phyloP scores from a whole-genome alignment of 2,113 vertebrate species.

The Serinus canaria region DNA sequence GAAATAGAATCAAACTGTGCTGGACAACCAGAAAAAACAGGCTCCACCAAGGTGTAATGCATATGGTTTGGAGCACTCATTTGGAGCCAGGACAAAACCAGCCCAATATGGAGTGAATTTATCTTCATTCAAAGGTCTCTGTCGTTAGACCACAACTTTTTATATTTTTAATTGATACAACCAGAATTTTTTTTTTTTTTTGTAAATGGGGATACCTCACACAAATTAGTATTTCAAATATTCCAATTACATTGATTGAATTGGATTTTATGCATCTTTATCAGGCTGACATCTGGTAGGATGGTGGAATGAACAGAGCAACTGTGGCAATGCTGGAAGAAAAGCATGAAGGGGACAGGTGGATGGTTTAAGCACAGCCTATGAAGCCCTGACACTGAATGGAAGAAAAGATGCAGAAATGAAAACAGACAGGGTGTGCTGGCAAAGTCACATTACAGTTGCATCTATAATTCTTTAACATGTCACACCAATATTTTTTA shows the following conservation, averaged over 20 bases:
- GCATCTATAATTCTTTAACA: background rate
- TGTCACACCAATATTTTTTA: background rate
- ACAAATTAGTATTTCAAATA: background rate
- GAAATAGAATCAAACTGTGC: background rate
- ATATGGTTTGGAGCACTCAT: accelerated
- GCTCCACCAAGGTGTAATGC: background rate
- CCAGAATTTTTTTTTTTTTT: background rate
- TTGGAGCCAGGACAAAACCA: background rate
- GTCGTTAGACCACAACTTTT: background rate
- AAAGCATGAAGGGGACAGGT: background rate
- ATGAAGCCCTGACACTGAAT: background rate
- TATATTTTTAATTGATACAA: background rate
- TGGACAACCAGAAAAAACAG: background rate
- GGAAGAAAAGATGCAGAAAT: background rate
- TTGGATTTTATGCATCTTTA: background rate
- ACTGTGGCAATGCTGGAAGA: background rate
- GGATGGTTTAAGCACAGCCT: background rate
- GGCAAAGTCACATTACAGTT: background rate
- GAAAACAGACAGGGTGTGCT: background rate
- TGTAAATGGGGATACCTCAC: background rate
- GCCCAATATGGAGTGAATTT: background rate
- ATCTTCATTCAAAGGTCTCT: background rate
- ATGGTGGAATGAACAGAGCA: background rate
- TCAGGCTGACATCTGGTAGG: background rate
- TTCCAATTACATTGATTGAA: background rate